A percentile compares a stretch with the other conserved stretches of the same genome.
Evolutionary conservation across 1,140 invertebrate species (phyloP).

Genomic region (Drosophila baimaii): DNA sequence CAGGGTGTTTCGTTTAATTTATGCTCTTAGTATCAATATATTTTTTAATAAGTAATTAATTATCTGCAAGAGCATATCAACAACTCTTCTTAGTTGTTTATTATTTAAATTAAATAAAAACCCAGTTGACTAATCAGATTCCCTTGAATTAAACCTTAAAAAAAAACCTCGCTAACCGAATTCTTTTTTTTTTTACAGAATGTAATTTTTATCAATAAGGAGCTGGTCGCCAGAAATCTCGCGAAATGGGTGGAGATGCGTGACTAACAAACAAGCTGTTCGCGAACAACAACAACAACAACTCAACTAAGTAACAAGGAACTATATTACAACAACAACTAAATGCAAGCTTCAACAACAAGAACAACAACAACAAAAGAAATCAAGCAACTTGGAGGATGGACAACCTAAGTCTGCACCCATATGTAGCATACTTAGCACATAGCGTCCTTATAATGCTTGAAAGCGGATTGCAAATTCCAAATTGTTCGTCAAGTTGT

Average conservation of each 20-base stretch:
- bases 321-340: slow-evolving; percentile 32
- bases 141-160: background rate
- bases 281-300: slow-evolving; percentile 71
- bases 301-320: slow-evolving; percentile 42
- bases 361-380: slow-evolving; percentile 26
- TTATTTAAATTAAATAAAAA: background rate
- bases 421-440: background rate
- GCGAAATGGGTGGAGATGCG: slow-evolving; percentile 86
- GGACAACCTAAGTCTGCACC: slow-evolving; percentile 3
- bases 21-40: too few relatives aligned
- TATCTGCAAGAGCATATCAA: too few relatives aligned
- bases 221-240: slow-evolving; percentile 88
- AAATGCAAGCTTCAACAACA: slow-evolving; percentile 32
- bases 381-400: slow-evolving; percentile 14
- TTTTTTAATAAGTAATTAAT: too few relatives aligned
- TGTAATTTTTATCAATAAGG: slow-evolving; percentile 88
- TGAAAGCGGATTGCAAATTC: slow-evolving; percentile 26
- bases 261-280: slow-evolving; percentile 67
- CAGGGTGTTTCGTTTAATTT: too few relatives aligned
- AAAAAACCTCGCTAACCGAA: slow-evolving; percentile 9
- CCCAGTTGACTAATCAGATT: background rate
- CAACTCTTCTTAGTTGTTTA: too few relatives aligned
- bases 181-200: slow-evolving; percentile 84
- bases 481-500: slow-evolving; percentile 57
- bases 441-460: background rate